These are phyloP conservation scores for Teleiodes luculella DNA, from an alignment of 2,888 invertebrate species.

Conservation along the genomic window DNA sequence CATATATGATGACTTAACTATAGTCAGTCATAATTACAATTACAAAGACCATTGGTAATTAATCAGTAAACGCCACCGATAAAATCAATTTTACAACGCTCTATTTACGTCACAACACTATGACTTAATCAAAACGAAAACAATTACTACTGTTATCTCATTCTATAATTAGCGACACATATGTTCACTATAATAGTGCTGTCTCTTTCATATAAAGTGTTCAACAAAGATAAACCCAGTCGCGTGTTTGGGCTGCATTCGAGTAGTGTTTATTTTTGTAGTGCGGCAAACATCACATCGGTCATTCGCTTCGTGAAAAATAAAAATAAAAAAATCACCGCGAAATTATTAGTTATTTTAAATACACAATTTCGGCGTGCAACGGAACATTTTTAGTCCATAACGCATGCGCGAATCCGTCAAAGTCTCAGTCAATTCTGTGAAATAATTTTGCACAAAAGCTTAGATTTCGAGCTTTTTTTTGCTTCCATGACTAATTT, in stretches of 20 bases:
- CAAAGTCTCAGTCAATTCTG: conserved; percentile 4
- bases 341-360: background rate
- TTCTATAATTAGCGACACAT: background rate
- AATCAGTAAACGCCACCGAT: background rate
- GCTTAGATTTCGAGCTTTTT: background rate
- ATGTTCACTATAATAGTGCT: background rate
- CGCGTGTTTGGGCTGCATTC: background rate
- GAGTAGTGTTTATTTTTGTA: conserved; percentile 14
- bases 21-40: no score
- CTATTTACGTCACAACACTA: background rate
- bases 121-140: background rate
- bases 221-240: background rate
- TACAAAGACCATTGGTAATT: no score
- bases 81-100: background rate
- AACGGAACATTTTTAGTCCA: background rate
- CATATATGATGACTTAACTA: no score
- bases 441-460: background rate
- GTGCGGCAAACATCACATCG: background rate
- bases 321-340: background rate
- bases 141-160: background rate
- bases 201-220: conserved; percentile 4
- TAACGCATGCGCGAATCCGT: conserved; percentile 5
- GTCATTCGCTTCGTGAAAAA: background rate
- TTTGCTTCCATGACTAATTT: conserved; percentile 26
- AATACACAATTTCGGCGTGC: background rate